phyloP scores from a whole-genome alignment of 2,797 vertebrate species.

The Cryptoblepharus egeriae region DNA sequence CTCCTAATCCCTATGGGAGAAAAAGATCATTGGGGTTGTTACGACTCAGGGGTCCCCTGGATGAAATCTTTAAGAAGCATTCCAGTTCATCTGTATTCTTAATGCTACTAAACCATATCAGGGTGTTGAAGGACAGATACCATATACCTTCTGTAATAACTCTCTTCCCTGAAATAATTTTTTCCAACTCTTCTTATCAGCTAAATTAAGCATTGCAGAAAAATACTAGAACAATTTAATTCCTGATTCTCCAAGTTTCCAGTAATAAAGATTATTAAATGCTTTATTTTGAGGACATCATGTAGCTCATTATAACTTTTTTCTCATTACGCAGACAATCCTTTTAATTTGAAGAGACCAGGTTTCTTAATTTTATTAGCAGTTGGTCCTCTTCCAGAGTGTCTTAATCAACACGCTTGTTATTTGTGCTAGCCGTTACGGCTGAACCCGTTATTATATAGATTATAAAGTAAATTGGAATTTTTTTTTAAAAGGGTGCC shows the following conservation, averaged over 20 bases:
- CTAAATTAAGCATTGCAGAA: constrained; percentile 64
- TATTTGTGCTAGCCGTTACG: constrained; percentile 65
- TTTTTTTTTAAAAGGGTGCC: constrained; percentile 36
- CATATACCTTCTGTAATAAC: constrained; percentile 22
- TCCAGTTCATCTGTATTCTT: constrained; percentile 6
- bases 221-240: constrained; percentile 62
- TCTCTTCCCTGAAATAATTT: constrained; percentile 43
- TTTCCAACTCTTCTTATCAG: constrained; percentile 38
- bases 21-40: neutral
- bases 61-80: rapidly evolving
- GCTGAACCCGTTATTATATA: constrained; percentile 62
- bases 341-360: constrained; percentile 64
- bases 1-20: neutral
- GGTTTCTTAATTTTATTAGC: constrained; percentile 63
- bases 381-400: constrained; percentile 64
- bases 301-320: constrained; percentile 60
- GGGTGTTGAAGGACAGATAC: constrained; percentile 7
- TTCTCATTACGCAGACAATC: constrained; percentile 64
- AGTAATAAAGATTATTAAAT: constrained; percentile 63
- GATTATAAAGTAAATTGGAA: constrained; percentile 56
- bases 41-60: neutral
- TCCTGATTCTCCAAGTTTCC: constrained; percentile 58
- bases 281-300: constrained; percentile 48
- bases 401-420: constrained; percentile 68
- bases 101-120: constrained; percentile 9